Evolutionary conservation across 2,888 invertebrate genomes (phyloP), one percentile per base, ranked within the genome.

Genomic region (Argyresthia goedartella): DNA sequence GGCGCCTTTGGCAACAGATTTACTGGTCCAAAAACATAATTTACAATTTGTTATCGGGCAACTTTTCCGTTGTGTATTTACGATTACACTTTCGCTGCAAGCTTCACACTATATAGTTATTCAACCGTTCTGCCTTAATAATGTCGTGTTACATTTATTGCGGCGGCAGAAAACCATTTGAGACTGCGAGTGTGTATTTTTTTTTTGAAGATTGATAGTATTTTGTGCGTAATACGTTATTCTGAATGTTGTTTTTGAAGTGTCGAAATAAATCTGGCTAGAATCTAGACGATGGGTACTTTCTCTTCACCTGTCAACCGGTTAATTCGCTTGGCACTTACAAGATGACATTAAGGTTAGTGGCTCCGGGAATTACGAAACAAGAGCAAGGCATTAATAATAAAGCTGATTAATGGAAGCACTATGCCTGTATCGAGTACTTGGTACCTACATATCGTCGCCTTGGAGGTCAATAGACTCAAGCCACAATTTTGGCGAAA

Each of bases 321-420:
- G 62, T 67, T 63, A 64, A 64, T 63, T 52, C 54, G 52, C 60
- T 25, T 63, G 64, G 65, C 69, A 67, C 61, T 58, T 64, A 61
- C 25, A 62, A 56, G 73, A 68, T 70, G 71, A 68, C 70, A 73
- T 69, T 73, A 67, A 60, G 63, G 57, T 60, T 57, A 57, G 54
- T 50, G 54, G 39, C 49, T 36, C 8, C 16, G 39, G 14, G 41
- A 41, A 49, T 65, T 62, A 60, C 60, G 64, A 66, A 65, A 65
- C 56, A 56, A 61, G 64, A 63, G 58, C 62, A 25, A 25, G 8
- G n/a, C 35, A 11, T 34, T 34, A 34, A 47, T 33, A 61, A 42
- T 56, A 50, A 45, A 55, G 55, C 53, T 57, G 56, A 56, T 55
- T 60, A 57, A 58, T 60, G 54, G 57, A 58, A 52, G 57, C 50